Evolutionary conservation across 2,888 invertebrate species (phyloP), one percentile per base, ranked within the genome.

Genomic region (Drosophila paracracens): DNA sequence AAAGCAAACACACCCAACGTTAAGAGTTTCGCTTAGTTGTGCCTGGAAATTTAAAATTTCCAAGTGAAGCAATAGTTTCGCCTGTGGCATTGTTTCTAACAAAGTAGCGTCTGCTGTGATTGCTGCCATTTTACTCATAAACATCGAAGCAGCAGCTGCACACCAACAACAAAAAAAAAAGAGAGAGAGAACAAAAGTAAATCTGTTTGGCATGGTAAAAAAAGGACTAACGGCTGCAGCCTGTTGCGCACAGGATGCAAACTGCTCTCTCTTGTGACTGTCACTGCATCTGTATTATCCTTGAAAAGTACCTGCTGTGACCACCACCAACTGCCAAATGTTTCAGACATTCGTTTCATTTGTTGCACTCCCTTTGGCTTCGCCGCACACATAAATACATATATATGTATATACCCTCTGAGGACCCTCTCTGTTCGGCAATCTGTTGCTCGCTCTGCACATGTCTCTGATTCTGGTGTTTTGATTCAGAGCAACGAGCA

Each of bases 381-480:
- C 35, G 43, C 43, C 62, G 52, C 52, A 51, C 29, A 51, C n/a
- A 51, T n/a, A 50, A 25, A 18, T 18, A 27, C 27, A 18, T 18
- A 50, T 3, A 18, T 10, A 50, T 51, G 8, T 27, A 29, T n/a
- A n/a, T 51, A 51, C 50, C 29, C 29, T 16, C 13, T 16, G 51
- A 58, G 53, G 71, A 63, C 64, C 73, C 59, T 59, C 53, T 59
- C 38, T 35, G n/a, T 16, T n/a, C 56, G 59, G 65, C 87, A 88
- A 89, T 79, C 89, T 90, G 90, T 89, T 88, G 88, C 88, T 70
- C 52, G 48, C 57, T 18, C 53, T 84, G 89, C 89, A 88, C 90
- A 88, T 88, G 88, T 89, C 89, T 56, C 67, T 61, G 65, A 78
- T 70, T 70, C 74, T 46, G 36, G n/a, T 66, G 57, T 57, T 74